Evolutionary conservation across 2,113 vertebrate species (phyloP).

Genomic region (Rhodinocichla rosea): DNA sequence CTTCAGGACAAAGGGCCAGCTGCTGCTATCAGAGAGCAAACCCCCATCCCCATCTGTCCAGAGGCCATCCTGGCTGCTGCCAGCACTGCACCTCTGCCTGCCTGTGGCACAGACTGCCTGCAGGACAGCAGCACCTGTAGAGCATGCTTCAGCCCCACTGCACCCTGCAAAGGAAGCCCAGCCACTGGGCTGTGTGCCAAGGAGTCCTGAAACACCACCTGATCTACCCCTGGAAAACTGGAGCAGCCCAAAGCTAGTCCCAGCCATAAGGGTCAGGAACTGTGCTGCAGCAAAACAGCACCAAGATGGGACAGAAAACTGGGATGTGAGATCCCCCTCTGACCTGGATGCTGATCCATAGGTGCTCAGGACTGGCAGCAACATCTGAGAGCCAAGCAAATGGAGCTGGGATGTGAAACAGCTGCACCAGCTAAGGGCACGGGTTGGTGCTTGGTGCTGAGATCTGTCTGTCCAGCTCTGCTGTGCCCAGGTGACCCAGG

Average conservation of each 20-base stretch:
- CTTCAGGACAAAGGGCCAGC: background rate
- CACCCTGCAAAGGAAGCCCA: background rate
- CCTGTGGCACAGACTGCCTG: background rate
- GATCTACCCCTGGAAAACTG: background rate
- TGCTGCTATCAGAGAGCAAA: background rate
- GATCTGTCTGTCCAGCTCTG: background rate
- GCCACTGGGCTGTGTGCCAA: background rate
- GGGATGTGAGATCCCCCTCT: background rate
- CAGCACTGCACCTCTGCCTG: background rate
- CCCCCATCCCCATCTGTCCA: background rate
- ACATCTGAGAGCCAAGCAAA: rapidly evolving
- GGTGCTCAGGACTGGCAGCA: background rate
- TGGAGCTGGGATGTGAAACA: background rate
- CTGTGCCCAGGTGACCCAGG: background rate
- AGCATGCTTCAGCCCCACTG: background rate
- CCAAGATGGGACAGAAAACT: background rate
- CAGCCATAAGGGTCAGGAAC: background rate
- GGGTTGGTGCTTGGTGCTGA: background rate
- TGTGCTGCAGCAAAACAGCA: background rate
- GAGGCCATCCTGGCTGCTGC: rapidly evolving
- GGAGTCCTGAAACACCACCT: background rate
- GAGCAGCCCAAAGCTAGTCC: background rate
- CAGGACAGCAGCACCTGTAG: background rate
- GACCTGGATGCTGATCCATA: background rate
- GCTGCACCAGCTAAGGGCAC: background rate